Base-by-base conservation (phyloP, 2,113 vertebrate genomes). In the Bothrops jararaca region DNA sequence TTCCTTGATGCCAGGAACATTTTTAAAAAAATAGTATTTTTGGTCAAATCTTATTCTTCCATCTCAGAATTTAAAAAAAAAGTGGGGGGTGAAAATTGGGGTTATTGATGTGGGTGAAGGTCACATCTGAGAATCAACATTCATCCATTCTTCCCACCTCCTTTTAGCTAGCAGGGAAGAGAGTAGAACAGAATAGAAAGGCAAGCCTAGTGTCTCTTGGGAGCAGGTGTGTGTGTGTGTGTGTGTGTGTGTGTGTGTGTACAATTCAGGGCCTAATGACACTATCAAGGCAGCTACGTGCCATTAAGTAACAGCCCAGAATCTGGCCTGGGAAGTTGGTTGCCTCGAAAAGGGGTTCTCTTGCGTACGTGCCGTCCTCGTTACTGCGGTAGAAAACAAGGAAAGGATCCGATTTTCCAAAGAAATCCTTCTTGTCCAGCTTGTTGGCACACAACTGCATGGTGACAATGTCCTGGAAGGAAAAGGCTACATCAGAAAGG, bases 401-500 rank as follows among this genome's bases (percentile, higher is more conserved):
- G 97, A 99, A 99, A 50, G 99, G 99, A 96, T 99, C 99, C 0
- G 99, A 99, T 96, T 99, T 99, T 89, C 99, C 99, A 2, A 99
- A 99, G 97, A 99, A 99, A 96, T 99, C 99, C 96, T 99, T 99
- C 96, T 99, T 99, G 97, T 99, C 99, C 96, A 99, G 98, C 96
- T 99, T 99, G 97, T 99, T 99, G 95, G 99, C 99, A 1, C 99
- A 99, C 64, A 99, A 95, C 97, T 99, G 99, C 99, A 99, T 99
- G 0, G 99, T 99, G 88, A 99, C 97, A 1, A 99, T 99, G 95
- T 99, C 99, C 99, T 99, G 95, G 23, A 92, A 94, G 45, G 23
- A 10, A 91, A 91, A 80, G 45, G 23, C 52, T 20, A 10, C 1
- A n/a, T 54, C 88, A 90, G 56, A 85, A 80, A 60, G 26, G 1